These are phyloP conservation scores for Bicyclus anynana DNA, from an alignment of 1,140 invertebrate genomes.

Conservation along the genomic window DNA sequence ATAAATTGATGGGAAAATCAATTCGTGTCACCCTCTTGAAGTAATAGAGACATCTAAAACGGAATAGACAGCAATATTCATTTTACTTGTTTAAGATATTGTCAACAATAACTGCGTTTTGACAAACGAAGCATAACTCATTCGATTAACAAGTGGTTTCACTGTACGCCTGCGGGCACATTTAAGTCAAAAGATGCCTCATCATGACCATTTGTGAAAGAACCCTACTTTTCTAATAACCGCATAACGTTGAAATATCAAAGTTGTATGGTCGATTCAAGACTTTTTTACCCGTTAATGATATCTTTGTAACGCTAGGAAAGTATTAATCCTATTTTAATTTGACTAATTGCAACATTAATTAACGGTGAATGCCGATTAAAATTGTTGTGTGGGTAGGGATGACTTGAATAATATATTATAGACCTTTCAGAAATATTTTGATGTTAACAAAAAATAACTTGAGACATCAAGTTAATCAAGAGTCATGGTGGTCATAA, in stretches of 20 bases:
- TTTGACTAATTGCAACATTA: conserved; percentile 59
- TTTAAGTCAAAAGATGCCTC: conserved; percentile 37
- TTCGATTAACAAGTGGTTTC: conserved; percentile 52
- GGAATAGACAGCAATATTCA: conserved; percentile 38
- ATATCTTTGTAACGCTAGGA: conserved; percentile 45
- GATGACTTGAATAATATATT: neutral
- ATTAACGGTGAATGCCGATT: conserved; percentile 34
- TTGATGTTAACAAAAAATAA: neutral
- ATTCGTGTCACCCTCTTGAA: conserved; percentile 40
- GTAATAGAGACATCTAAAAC: conserved; percentile 41
- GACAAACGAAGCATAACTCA: conserved; percentile 65
- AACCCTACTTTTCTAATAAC: conserved; percentile 16
- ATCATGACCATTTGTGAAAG: conserved; percentile 29
- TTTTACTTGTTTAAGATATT: conserved; percentile 53
- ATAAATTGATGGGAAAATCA: conserved; percentile 19
- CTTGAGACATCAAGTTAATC: too few relatives aligned
- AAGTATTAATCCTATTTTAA: conserved; percentile 64
- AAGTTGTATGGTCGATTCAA: conserved; percentile 15
- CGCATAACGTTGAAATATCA: conserved; percentile 7
- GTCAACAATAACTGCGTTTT: conserved; percentile 56
- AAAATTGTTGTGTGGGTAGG: conserved; percentile 28
- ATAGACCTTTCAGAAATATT: neutral
- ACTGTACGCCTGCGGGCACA: conserved; percentile 46
- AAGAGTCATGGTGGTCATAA: too few relatives aligned
- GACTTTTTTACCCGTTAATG: conserved; percentile 28